Evolutionary conservation across 2,113 vertebrate species (phyloP), one percentile per base, ranked within the genome.

Genomic region (Syngnathoides biaculeatus): DNA sequence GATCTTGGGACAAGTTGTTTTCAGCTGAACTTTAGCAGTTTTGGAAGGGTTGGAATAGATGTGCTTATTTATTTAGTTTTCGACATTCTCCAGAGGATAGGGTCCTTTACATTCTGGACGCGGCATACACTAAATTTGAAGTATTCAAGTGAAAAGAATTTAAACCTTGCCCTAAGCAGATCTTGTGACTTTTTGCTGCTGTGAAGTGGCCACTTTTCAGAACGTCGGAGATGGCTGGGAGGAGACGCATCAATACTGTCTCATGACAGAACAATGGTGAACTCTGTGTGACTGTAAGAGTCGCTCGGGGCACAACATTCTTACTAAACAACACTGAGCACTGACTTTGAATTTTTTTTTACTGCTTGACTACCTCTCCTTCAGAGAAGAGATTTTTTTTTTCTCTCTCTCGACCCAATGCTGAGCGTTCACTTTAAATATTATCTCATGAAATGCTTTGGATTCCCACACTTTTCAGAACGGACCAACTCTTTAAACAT

Each of bases 251-350:
- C 66, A 53, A 71, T 47, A 53, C 55, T 83, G 82, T 90, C 91
- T 91, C 86, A 87, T 87, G 85, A 83, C 79, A 50, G 67, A 72
- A 82, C 77, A 80, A 84, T 84, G 75, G 42, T n/a, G 67, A 70
- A 38, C 65, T 78, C 79, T 86, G 62, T 82, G 75, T 60, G 65
- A 72, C 68, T 67, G 8, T 67, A 61, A 68, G n/a, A 72, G 72
- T 20, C 24, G 62, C 80, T 77, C 22, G 68, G 79, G 78, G 75
- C 65, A 55, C 38, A 45, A 61, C 48, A 35, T 47, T 26, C 78
- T 65, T 60, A 50, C 50, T 35, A 43, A 73, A 55, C 22, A 24
- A 69, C 65, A 55, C 68, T 76, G 35, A 61, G 24, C 50, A 56
- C 67, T 79, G 45, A 72, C 69, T 87, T 79, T 87, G 69, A 80